Evolutionary conservation across 2,888 invertebrate genomes (phyloP).

Genomic region (Crossocerus cetratus): DNA sequence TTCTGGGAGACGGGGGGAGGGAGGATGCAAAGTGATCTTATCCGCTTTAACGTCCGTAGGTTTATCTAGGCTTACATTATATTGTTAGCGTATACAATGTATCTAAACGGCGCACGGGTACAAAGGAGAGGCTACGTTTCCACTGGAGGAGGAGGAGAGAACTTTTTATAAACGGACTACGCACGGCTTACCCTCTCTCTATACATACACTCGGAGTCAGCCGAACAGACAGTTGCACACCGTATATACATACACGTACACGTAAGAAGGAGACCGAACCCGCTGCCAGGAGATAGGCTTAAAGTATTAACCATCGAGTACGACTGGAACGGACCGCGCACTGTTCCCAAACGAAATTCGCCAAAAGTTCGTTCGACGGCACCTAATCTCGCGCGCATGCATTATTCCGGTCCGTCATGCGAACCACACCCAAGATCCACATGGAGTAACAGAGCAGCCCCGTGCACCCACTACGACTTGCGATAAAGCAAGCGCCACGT

Average conservation of each 20-base stretch:
- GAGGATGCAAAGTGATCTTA: conserved; percentile 70
- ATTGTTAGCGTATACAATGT: conserved; percentile 57
- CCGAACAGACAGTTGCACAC: neutral
- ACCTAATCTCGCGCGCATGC: neutral
- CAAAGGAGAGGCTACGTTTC: conserved; percentile 60
- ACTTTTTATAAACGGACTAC: conserved; percentile 56
- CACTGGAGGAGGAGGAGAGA: conserved; percentile 41
- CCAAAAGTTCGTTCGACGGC: conserved; percentile 12
- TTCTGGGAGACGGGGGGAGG: conserved; percentile 45
- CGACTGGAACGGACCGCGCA: neutral
- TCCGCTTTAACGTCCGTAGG: conserved; percentile 72
- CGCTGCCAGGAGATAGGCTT: conserved; percentile 34
- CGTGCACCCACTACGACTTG: too few relatives aligned
- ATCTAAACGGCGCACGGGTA: conserved; percentile 64
- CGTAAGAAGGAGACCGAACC: neutral
- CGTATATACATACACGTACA: conserved; percentile 5
- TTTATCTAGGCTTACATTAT: conserved; percentile 64
- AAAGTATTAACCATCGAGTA: conserved; percentile 15
- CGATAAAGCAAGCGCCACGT: too few relatives aligned
- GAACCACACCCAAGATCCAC: too few relatives aligned
- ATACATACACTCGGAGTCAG: conserved; percentile 6
- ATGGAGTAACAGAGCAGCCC: too few relatives aligned
- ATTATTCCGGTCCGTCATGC: too few relatives aligned
- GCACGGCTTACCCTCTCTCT: conserved; percentile 23
- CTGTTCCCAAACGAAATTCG: conserved; percentile 24